phyloP scores from a whole-genome alignment of 2,797 vertebrate species.

The Hybognathus amarus region DNA sequence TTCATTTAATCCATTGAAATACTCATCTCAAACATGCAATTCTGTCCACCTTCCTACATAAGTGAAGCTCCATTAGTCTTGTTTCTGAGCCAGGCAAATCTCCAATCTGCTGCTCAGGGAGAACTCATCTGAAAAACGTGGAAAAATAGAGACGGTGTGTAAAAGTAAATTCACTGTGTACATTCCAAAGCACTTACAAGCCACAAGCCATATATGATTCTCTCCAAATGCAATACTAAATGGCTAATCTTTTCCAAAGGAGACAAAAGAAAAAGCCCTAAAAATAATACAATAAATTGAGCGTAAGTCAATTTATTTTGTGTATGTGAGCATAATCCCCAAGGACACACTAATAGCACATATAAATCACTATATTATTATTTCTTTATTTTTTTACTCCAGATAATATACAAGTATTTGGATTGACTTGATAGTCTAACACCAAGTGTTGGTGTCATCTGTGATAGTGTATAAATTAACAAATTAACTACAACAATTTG shows the following conservation, averaged over 20 bases:
- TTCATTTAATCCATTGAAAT: slow-evolving; percentile 35
- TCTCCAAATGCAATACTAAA: slow-evolving; percentile 6
- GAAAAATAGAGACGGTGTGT: slow-evolving; percentile 49
- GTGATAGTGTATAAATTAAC: background rate
- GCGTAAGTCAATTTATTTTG: background rate
- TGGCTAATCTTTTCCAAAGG: slow-evolving; percentile 25
- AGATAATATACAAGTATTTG: background rate
- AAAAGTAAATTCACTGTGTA: slow-evolving; percentile 39
- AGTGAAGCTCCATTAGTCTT: slow-evolving; percentile 73
- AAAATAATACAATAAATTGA: slow-evolving; percentile 31
- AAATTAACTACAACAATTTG: no score
- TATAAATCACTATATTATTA: background rate
- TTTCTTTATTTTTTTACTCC: background rate
- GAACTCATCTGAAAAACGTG: slow-evolving; percentile 69
- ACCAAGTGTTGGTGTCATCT: background rate
- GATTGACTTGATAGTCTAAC: background rate
- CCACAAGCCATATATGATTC: slow-evolving; percentile 43
- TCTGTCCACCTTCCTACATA: slow-evolving; percentile 72
- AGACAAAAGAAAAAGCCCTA: slow-evolving; percentile 32
- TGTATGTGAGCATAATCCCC: background rate
- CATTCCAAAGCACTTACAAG: slow-evolving; percentile 35
- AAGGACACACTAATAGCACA: slow-evolving; percentile 3
- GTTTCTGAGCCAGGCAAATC: slow-evolving; percentile 67
- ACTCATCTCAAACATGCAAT: background rate
- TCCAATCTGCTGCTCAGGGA: slow-evolving; percentile 72